Base-by-base conservation (phyloP, 2,888 invertebrate species). In the Atrina japonica region DNA sequence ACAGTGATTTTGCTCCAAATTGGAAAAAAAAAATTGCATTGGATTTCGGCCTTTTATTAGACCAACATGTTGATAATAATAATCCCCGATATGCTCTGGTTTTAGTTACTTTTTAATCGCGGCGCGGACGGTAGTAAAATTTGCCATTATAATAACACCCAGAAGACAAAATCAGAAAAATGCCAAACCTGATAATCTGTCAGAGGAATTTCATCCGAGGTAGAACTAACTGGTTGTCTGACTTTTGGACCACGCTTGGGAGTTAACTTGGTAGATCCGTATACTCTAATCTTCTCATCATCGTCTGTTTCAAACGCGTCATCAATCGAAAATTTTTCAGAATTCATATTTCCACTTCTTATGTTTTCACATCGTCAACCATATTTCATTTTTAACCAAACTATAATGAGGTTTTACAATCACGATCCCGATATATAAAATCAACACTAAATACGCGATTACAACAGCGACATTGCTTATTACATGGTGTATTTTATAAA, bases 271-370 rank as follows among this genome's bases (percentile, higher is more conserved):
- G 83, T 84, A 6, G 90, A 86, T 60, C 95, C 95, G 90, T 96
- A 96, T 55, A 95, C 95, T 88, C 94, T 93, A 84, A 96, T 94
- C 66, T 95, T 95, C 89, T 95, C 95, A 86, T 95, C 95, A 55
- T 95, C 95, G 89, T 96, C 95, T 88, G 83, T 81, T 49, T 74
- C 73, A 69, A 77, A 77, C 18, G 76, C 77, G 43, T 84, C 84
- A 27, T 82, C 84, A 16, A 76, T 67, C 23, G 58, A 59, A 40
- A 78, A 71, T 61, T 74, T 75, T 25, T 52, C 40, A 18, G 59
- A 47, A 27, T 70, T 67, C 61, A 75, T 75, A 27, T 29, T 64
- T 25, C 21, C 18, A 16, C 14, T 23, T 18, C 23, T 56, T 23
- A 40, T 40, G 35, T 56, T 40, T 56, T 56, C 40, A 63, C 29